Evolutionary conservation across 2,113 vertebrate genomes (phyloP).

Genomic region (Tychaedon coryphoeus): DNA sequence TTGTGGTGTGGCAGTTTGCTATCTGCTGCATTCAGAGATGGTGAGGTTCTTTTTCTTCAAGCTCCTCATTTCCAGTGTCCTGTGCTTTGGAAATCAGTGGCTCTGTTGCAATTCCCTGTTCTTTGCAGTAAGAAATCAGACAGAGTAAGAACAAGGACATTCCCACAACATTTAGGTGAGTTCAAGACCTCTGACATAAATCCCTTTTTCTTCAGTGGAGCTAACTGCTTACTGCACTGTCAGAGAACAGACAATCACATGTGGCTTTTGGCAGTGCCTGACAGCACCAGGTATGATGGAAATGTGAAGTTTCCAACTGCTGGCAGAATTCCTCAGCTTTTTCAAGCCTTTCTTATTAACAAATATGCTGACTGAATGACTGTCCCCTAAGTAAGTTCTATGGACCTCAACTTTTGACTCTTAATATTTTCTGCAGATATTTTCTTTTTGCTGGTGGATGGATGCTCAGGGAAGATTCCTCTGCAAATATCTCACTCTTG

Average conservation of each 20-base stretch:
- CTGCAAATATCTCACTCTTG: background rate
- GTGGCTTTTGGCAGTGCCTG: background rate
- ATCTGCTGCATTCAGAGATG: background rate
- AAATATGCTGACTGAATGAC: background rate
- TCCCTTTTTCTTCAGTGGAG: background rate
- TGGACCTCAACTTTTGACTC: background rate
- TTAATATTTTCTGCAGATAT: background rate
- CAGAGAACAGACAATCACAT: background rate
- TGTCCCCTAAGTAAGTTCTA: background rate
- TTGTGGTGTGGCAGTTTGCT: background rate
- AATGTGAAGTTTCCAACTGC: background rate
- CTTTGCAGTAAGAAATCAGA: background rate
- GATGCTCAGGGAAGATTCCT: background rate
- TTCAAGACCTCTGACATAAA: background rate
- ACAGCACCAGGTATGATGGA: background rate
- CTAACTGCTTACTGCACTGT: background rate
- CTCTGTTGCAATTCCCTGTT: background rate
- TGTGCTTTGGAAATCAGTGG: accelerated
- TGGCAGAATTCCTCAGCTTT: background rate
- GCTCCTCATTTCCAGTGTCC: background rate
- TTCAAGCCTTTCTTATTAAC: background rate
- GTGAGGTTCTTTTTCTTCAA: background rate
- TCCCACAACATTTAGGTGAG: background rate
- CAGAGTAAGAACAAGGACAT: background rate
- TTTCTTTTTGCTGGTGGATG: background rate